Percentiles rank a stretch among this genome's conserved stretches.
Conservation (phyloP, 1,140 invertebrate species). For the Drosophila arawakana region DNA sequence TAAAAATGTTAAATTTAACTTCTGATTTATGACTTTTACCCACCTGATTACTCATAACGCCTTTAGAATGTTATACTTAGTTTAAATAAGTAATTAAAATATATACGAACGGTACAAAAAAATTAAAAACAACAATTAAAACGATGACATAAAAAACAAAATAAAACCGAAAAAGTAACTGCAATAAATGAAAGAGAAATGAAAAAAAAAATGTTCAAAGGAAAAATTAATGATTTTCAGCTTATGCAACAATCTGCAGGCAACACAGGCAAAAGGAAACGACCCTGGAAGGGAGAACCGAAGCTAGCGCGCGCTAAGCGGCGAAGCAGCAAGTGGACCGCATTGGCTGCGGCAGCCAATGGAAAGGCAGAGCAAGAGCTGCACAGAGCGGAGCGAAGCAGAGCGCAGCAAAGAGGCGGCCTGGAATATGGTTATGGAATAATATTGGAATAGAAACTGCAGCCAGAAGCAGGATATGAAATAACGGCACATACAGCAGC, state of each 20-base stretch:
- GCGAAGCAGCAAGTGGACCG: constrained; percentile 76
- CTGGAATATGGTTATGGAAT: constrained; percentile 50
- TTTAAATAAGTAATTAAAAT: constrained; percentile 38
- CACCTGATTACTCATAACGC: constrained; percentile 71
- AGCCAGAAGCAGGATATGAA: constrained; percentile 62
- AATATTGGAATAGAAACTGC: constrained; percentile 59
- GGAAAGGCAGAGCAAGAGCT: constrained; percentile 44
- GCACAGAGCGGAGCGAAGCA: constrained; percentile 9
- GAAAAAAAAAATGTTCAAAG: constrained; percentile 19
- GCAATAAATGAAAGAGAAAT: constrained; percentile 39
- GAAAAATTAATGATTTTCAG: constrained; percentile 50
- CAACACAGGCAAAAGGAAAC: constrained; percentile 43
- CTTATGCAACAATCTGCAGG: constrained; percentile 78
- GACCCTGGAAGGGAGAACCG: constrained; percentile 62
- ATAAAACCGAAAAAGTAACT: constrained; percentile 40
- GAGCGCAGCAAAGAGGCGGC: constrained; percentile 16
- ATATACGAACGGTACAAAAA: constrained; percentile 21
- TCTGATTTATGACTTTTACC: constrained; percentile 50
- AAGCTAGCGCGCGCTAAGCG: constrained; percentile 43
- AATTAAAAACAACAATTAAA: constrained; percentile 41
- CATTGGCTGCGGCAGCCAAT: constrained; percentile 53
- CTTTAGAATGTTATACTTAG: constrained; percentile 34
- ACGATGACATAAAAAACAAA: constrained; percentile 35
- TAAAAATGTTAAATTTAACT: constrained; percentile 6
- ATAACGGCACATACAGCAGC: constrained; percentile 61